Base-by-base conservation (phyloP, 2,113 vertebrate species). In the Oncorhynchus masou region DNA sequence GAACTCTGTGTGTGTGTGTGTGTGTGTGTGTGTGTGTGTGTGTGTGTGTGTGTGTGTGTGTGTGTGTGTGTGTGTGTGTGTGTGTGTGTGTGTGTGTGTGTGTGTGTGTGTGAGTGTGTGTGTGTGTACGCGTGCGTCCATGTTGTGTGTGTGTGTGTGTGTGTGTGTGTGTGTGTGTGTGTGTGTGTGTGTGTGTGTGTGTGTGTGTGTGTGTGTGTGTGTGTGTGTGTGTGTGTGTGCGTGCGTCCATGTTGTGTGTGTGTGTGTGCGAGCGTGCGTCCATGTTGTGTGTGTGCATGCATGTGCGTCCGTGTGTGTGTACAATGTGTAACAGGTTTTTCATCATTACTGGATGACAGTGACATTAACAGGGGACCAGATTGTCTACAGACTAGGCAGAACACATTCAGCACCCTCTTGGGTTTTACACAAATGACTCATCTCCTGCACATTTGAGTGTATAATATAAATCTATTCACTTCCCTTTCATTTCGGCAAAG, bases 381-480 rank as follows among this genome's bases (percentile, higher is more conserved):
- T 74, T 83, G 88, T 85, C 34, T 76, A 83, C 82, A 85, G 80
- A 85, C 83, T 78, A 68, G 73, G 75, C 83, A 75, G 82, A 85
- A 79, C 82, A 76, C 85, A 78, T 81, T 85, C 82, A 88, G 77
- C 78, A 76, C 73, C 9, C 39, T 9, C 39, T 74, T 75, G 79
- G 89, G 88, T 66, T 81, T 83, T 78, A 84, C 84, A 85, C 71
- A 87, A 87, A 89, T 88, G 85, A 79, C 39, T 45, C 39, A 45
- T 83, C 79, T 79, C 79, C 75, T 51, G 19, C 39, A 79, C 82
- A 83, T 87, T 84, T 83, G 67, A 84, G 39, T 45, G 39, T 45
- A 45, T 45, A 45, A 45, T 45, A 45, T 45, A 45, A 11, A 11
- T 45, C 39, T 45, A 45, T 45, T 45, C 39, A 45, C 9, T 45